phyloP scores from a whole-genome alignment of 2,797 vertebrate genomes.

The Presbytis comata region DNA sequence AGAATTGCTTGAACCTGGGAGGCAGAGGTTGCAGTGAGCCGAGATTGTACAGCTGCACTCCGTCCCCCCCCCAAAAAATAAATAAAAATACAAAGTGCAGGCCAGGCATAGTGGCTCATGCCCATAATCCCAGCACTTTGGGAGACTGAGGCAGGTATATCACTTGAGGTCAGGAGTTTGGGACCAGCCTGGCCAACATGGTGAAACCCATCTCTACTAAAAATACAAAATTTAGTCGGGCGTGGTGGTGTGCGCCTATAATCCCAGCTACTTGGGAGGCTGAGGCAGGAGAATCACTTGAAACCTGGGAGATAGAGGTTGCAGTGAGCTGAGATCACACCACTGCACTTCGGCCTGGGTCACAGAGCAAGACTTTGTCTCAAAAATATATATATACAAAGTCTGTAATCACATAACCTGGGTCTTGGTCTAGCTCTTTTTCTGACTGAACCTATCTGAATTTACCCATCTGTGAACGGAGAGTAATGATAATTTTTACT shows the following conservation, averaged over 20 bases:
- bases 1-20: neutral
- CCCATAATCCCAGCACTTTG: neutral
- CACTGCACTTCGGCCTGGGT: neutral
- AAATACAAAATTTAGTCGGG: neutral
- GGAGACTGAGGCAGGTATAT: neutral
- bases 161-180: neutral
- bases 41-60: neutral
- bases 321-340: neutral
- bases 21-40: neutral
- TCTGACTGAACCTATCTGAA: neutral
- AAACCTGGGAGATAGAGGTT: neutral
- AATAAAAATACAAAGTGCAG: too few species aligned
- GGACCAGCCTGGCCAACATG: neutral
- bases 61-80: too few species aligned
- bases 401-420: neutral
- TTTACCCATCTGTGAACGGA: neutral
- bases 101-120: too few species aligned
- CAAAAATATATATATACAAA: neutral
- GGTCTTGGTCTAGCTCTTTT: neutral
- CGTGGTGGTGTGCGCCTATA: fast-evolving
- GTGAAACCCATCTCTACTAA: neutral
- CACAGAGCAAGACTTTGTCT: neutral
- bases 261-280: neutral
- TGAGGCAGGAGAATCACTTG: neutral
- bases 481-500: neutral